Conservation (phyloP, 1,140 invertebrate genomes). For the Formica exsecta region DNA sequence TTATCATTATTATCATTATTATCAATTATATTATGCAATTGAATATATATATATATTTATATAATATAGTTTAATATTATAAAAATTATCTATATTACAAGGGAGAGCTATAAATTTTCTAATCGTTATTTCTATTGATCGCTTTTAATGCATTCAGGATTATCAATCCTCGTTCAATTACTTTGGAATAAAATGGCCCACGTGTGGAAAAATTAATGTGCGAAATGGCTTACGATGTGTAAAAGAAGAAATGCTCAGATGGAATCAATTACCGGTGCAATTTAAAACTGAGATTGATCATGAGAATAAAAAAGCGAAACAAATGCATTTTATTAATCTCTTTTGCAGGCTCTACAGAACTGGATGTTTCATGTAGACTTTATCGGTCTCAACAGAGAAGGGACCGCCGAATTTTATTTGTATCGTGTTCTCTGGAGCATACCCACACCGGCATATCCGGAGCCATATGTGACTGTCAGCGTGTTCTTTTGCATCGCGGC, state of each 20-base stretch:
- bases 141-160: conserved; percentile 15
- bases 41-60: too few relatives aligned
- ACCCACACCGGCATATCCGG: conserved; percentile 74
- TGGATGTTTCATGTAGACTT: conserved; percentile 76
- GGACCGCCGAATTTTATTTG: conserved; percentile 62
- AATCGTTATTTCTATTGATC: neutral
- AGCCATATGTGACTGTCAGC: conserved; percentile 76
- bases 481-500: conserved; percentile 71
- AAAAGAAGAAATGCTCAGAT: conserved; percentile 70
- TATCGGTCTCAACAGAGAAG: conserved; percentile 47
- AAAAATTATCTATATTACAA: neutral
- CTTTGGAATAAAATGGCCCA: conserved; percentile 61
- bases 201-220: conserved; percentile 57
- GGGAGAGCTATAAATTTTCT: neutral
- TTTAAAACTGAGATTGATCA: neutral
- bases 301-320: neutral
- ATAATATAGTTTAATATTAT: too few relatives aligned
- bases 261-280: conserved; percentile 72
- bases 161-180: neutral
- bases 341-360: conserved; percentile 68
- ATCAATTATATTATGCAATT: too few relatives aligned
- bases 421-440: conserved; percentile 79
- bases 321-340: conserved; percentile 4
- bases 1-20: too few relatives aligned
- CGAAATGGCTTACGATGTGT: conserved; percentile 60